Conservation (phyloP, 2,888 invertebrate genomes). For the Sipunculus nudus region DNA sequence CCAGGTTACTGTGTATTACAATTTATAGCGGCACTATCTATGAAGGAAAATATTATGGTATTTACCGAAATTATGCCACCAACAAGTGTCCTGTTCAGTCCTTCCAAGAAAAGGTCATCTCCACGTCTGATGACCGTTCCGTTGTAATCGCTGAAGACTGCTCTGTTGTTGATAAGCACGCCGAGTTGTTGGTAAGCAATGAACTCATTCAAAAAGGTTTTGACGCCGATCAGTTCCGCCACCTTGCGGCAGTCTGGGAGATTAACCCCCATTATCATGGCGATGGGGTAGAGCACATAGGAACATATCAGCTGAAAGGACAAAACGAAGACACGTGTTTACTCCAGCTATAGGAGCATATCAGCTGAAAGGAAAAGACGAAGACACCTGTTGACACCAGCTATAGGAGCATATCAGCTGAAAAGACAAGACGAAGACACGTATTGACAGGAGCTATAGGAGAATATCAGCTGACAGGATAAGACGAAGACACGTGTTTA, state of each 20-base stretch:
- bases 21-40: too few species aligned
- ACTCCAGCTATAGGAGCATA: too few species aligned
- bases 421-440: too few species aligned
- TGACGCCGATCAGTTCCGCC: constrained; percentile 85
- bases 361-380: too few species aligned
- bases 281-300: constrained; percentile 89
- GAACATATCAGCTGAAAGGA: constrained; percentile 73
- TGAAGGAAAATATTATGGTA: too few species aligned
- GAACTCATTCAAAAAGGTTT: constrained; percentile 94
- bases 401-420: too few species aligned
- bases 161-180: constrained; percentile 16
- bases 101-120: constrained; percentile 22
- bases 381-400: too few species aligned
- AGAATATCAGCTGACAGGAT: too few species aligned
- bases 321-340: neutral
- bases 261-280: constrained; percentile 82
- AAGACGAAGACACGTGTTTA: too few species aligned
- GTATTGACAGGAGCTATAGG: too few species aligned
- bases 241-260: constrained; percentile 77
- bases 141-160: constrained; percentile 38
- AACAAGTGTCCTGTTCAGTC: constrained; percentile 16
- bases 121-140: neutral
- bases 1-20: too few species aligned
- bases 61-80: constrained; percentile 27
- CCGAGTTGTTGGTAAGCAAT: constrained; percentile 82